Base-by-base conservation (phyloP, 2,797 vertebrate species). In the Triplophysa bombifrons region DNA sequence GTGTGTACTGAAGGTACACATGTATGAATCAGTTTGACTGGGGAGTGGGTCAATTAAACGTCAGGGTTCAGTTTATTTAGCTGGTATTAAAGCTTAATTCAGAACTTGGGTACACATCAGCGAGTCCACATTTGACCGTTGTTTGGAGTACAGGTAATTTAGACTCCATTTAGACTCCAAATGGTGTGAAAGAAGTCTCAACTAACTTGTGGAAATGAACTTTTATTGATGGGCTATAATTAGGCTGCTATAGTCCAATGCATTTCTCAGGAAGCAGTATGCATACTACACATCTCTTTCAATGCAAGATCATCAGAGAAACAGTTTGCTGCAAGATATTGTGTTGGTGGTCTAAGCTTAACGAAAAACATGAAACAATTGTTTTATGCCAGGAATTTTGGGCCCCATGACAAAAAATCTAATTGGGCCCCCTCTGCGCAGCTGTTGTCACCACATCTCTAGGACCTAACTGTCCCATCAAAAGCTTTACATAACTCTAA, bases 131-230 rank as follows among this genome's bases (percentile, higher is more conserved):
- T 60, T 60, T 27, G 58, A 60, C 58, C 4, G 22, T 60, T 22
- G 58, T 27, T 13, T 60, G 5, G 58, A 22, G 22, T 27, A 16
- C 22, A 27, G 58, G 58, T 27, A 13, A 60, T 60, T 60, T 60
- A 60, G 22, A 60, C 58, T 60, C 12, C 22, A 60, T 60, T 60
- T 60, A 60, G 22, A 60, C 56, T 60, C 11, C 56, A 60, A 27
- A 13, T 60, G 22, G 25, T 60, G 58, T 60, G 58, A 60, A 60
- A 27, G 58, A 13, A 60, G n/a, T 27, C 22, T 27, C 5, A 60
- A 14, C 56, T 60, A 13, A 60, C 22, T 60, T 60, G 22, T 25
- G 14, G 25, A 60, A 60, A 60, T 25, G 22, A 60, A 60, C 58
- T 7, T 4, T 13, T 60, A 27, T 27, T 60, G 22, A 27, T 60